Percentiles rank a stretch among this genome's conserved stretches.
Evolutionary conservation across 2,888 invertebrate genomes (phyloP).

Genomic region (Strigamia crassipes): DNA sequence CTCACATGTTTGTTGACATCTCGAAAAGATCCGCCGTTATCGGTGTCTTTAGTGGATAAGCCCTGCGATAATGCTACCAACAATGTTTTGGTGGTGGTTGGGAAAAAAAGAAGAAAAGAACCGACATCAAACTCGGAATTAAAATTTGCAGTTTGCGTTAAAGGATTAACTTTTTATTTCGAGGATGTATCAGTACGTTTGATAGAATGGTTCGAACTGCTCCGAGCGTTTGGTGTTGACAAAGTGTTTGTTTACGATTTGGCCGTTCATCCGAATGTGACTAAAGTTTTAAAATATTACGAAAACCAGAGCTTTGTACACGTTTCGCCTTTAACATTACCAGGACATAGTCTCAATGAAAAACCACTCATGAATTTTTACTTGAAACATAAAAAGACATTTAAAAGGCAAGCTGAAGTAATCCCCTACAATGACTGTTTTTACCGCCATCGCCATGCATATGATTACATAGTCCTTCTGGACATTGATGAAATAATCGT

Average conservation of each 20-base stretch:
- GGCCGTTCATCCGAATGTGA: constrained; percentile 83
- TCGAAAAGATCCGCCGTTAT: not conserved
- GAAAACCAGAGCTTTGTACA: constrained; percentile 70
- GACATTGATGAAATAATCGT: constrained; percentile 96
- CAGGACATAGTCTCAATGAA: constrained; percentile 87
- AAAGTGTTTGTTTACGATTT: constrained; percentile 89
- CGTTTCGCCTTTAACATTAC: constrained; percentile 79
- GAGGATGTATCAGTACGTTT: constrained; percentile 86
- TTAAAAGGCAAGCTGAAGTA: constrained; percentile 91
- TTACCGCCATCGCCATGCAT: constrained; percentile 87
- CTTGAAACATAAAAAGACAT: constrained; percentile 85
- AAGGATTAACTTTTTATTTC: constrained; percentile 89
- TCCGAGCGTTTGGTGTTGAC: constrained; percentile 83
- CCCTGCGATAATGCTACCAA: constrained; percentile 62
- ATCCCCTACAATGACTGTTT: constrained; percentile 96
- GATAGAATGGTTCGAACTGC: constrained; percentile 91
- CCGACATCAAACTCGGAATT: constrained; percentile 61
- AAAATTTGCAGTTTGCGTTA: constrained; percentile 89
- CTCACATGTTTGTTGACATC: constrained; percentile 85
- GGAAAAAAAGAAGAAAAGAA: not conserved
- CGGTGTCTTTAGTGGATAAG: constrained; percentile 44
- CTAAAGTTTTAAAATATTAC: constrained; percentile 68
- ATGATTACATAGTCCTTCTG: constrained; percentile 85
- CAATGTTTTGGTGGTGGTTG: constrained; percentile 55
- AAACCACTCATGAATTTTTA: constrained; percentile 88